Evolutionary conservation across 2,888 invertebrate genomes (phyloP).

Genomic region (Ctenicera cuprea): DNA sequence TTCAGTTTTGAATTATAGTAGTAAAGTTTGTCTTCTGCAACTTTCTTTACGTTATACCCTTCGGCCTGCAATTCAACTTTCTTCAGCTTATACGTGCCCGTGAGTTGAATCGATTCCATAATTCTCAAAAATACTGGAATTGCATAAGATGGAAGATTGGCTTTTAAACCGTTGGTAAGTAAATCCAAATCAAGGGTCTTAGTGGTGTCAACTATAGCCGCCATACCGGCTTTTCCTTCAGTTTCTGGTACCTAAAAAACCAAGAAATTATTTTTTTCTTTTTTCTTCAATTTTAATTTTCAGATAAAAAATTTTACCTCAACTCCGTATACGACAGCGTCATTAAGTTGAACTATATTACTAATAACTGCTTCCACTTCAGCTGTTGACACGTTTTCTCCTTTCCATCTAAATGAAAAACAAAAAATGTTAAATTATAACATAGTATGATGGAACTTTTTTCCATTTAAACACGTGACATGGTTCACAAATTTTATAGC

Average conservation of each 20-base stretch:
- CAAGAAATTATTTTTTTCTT: background rate
- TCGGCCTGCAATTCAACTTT: slow-evolving; percentile 91
- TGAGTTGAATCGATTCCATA: slow-evolving; percentile 85
- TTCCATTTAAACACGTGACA: too few relatives aligned
- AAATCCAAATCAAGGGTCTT: slow-evolving; percentile 76
- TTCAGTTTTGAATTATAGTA: slow-evolving; percentile 72
- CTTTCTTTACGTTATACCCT: slow-evolving; percentile 84
- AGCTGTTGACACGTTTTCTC: slow-evolving; percentile 97
- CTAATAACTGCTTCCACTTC: slow-evolving; percentile 95
- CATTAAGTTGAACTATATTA: slow-evolving; percentile 81
- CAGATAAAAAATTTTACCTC: slow-evolving; percentile 75
- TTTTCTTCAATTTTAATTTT: too few relatives aligned
- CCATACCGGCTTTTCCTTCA: slow-evolving; percentile 96
- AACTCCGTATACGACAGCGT: slow-evolving; percentile 93
- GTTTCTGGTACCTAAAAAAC: slow-evolving; percentile 80
- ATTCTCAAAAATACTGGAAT: slow-evolving; percentile 91
- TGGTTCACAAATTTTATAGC: too few relatives aligned
- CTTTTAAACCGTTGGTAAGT: slow-evolving; percentile 80
- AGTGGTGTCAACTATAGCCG: slow-evolving; percentile 85
- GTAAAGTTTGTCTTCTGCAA: slow-evolving; percentile 85
- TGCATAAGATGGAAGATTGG: slow-evolving; percentile 88
- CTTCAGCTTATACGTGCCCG: slow-evolving; percentile 94
- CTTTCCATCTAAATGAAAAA: slow-evolving; percentile 82
- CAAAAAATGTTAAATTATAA: background rate
- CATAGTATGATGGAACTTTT: too few relatives aligned